These are phyloP conservation scores for Asobara japonica DNA, from an alignment of 1,140 invertebrate species.

Conservation along the genomic window DNA sequence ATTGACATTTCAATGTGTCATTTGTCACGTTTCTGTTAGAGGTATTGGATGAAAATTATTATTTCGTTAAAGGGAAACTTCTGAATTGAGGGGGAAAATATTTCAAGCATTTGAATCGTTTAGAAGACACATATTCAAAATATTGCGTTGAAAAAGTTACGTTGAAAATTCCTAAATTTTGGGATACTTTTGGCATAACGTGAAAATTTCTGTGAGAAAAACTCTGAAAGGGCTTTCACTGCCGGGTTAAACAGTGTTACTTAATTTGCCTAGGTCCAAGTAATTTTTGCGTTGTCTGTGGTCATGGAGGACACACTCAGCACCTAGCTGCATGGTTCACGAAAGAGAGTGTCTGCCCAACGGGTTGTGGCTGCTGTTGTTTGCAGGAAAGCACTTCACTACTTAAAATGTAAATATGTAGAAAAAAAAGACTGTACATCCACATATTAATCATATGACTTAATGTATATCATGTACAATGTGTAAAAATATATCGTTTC, in stretches of 20 bases:
- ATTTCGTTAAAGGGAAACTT: not conserved
- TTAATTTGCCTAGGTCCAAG: conserved; percentile 68
- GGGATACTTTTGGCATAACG: too few species aligned
- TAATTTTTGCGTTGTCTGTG: conserved; percentile 85
- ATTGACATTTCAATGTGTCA: conserved; percentile 78
- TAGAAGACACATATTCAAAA: too few species aligned
- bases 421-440: conserved; percentile 35
- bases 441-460: conserved; percentile 23
- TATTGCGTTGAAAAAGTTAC: too few species aligned
- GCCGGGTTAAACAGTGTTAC: too few species aligned
- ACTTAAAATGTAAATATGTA: conserved; percentile 48
- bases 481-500: not conserved
- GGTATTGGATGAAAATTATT: conserved; percentile 66
- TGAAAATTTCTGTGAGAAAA: too few species aligned
- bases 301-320: conserved; percentile 89
- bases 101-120: too few species aligned
- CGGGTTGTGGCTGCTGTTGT: conserved; percentile 92
- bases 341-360: conserved; percentile 73
- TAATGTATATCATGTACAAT: not conserved
- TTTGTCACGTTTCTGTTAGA: conserved; percentile 87
- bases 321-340: conserved; percentile 86
- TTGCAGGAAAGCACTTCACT: conserved; percentile 70
- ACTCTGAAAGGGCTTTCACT: too few species aligned
- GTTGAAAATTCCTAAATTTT: too few species aligned
- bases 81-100: too few species aligned